phyloP scores from a whole-genome alignment of 2,797 vertebrate species.

The Sardinella longiceps region DNA sequence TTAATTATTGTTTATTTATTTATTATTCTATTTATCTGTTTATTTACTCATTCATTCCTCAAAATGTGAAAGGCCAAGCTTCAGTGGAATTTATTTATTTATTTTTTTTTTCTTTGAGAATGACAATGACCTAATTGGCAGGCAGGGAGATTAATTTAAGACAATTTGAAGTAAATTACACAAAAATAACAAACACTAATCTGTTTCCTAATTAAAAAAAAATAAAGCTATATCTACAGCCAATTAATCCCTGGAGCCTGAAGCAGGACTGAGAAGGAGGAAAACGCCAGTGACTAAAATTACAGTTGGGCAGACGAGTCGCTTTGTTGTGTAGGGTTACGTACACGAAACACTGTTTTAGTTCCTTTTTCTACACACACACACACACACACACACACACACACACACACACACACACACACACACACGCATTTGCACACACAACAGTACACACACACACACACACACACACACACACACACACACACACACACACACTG shows the following conservation, averaged over 20 bases:
- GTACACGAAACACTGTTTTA: neutral
- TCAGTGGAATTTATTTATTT: too few species aligned
- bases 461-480: neutral
- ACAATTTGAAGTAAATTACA: constrained; percentile 4
- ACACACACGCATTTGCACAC: too few species aligned
- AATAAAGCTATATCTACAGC: constrained; percentile 35
- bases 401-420: too few species aligned
- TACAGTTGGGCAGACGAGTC: neutral
- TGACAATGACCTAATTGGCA: constrained; percentile 1
- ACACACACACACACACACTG: neutral
- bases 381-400: too few species aligned
- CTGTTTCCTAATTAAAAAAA: constrained; percentile 30
- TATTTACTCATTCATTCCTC: too few species aligned
- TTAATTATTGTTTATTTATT: too few species aligned
- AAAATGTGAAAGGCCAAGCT: too few species aligned
- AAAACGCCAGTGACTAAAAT: constrained; percentile 24
- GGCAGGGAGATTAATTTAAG: constrained; percentile 18
- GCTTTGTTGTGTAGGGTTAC: neutral
- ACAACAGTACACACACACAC: constrained; percentile 15
- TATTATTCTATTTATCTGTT: too few species aligned
- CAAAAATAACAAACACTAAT: constrained; percentile 37
- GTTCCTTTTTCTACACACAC: neutral
- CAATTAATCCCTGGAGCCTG: constrained; percentile 29
- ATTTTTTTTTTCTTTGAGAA: too few species aligned
- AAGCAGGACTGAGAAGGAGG: constrained; percentile 13